These are phyloP conservation scores for Anaspis maculata DNA, from an alignment of 2,888 invertebrate species.

Conservation along the genomic window DNA sequence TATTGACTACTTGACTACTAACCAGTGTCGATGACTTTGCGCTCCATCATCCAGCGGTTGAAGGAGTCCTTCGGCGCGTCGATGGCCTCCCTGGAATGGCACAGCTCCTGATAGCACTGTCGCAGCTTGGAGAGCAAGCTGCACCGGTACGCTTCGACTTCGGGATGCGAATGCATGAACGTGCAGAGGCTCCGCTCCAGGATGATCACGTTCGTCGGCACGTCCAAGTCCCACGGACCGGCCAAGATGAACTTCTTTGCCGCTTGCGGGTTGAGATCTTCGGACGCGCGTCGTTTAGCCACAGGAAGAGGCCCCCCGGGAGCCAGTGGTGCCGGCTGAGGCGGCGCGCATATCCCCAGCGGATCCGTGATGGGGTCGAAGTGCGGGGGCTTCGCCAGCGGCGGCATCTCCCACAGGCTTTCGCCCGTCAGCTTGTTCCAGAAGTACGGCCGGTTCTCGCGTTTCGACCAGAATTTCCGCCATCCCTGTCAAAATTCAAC, in stretches of 20 bases:
- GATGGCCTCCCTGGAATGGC: slow-evolving; percentile 84
- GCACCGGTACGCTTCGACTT: slow-evolving; percentile 81
- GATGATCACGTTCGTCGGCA: slow-evolving; percentile 85
- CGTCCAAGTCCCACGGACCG: slow-evolving; percentile 93
- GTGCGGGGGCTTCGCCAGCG: slow-evolving; percentile 59
- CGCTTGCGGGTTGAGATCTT: slow-evolving; percentile 59
- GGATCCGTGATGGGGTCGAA: slow-evolving; percentile 75
- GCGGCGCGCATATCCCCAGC: slow-evolving; percentile 25
- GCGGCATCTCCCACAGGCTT: slow-evolving; percentile 95
- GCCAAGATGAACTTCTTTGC: slow-evolving; percentile 80
- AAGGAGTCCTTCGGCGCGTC: slow-evolving; percentile 96
- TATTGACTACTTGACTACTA: slow-evolving; percentile 2
- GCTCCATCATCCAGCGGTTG: slow-evolving; percentile 92
- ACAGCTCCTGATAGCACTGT: slow-evolving; percentile 88
- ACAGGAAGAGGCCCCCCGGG: slow-evolving; percentile 31
- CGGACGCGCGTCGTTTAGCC: slow-evolving; percentile 69
- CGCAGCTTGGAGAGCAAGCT: slow-evolving; percentile 75
- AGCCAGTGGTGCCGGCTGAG: slow-evolving; percentile 11
- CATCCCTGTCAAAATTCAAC: slow-evolving; percentile 46
- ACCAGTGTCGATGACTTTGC: slow-evolving; percentile 79
- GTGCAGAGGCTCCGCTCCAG: slow-evolving; percentile 78
- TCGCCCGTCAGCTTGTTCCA: slow-evolving; percentile 95
- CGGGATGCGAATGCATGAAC: slow-evolving; percentile 88
- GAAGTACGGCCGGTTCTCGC: slow-evolving; percentile 91
- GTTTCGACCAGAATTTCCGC: slow-evolving; percentile 94